Percentiles rank a stretch among this genome's conserved stretches.
phyloP scores from a whole-genome alignment of 2,797 vertebrate genomes.

The Platalea minor region DNA sequence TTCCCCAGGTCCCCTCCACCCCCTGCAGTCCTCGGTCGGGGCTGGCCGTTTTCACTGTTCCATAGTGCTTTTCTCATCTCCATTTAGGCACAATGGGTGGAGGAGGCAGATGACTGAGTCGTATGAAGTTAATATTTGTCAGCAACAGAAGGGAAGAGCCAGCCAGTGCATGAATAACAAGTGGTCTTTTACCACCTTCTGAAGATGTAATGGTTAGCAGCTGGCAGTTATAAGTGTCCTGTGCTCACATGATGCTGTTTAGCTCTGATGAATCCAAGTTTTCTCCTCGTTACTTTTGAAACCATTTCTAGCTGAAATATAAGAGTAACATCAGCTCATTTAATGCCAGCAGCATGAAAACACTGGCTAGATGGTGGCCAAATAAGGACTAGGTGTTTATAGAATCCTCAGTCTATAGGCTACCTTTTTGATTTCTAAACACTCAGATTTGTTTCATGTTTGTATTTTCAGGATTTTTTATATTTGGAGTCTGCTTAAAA shows the following conservation, averaged over 20 bases:
- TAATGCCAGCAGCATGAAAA: neutral
- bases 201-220: neutral
- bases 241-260: neutral
- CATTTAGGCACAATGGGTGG: neutral
- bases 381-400: neutral
- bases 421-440: neutral
- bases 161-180: neutral
- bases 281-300: constrained; percentile 14
- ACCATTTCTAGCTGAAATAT: neutral
- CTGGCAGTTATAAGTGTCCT: neutral
- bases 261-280: neutral
- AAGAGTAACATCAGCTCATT: neutral
- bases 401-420: neutral
- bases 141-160: neutral
- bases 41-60: neutral
- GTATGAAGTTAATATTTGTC: neutral
- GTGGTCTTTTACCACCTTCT: neutral
- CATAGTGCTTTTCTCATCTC: neutral
- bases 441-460: neutral
- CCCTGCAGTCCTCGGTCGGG: neutral
- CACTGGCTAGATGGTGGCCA: neutral
- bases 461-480: constrained; percentile 2
- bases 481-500: neutral
- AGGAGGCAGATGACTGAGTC: neutral
- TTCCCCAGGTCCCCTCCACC: neutral